Evolutionary conservation across 2,888 invertebrate genomes (phyloP).

Genomic region (Oscheius sp.): DNA sequence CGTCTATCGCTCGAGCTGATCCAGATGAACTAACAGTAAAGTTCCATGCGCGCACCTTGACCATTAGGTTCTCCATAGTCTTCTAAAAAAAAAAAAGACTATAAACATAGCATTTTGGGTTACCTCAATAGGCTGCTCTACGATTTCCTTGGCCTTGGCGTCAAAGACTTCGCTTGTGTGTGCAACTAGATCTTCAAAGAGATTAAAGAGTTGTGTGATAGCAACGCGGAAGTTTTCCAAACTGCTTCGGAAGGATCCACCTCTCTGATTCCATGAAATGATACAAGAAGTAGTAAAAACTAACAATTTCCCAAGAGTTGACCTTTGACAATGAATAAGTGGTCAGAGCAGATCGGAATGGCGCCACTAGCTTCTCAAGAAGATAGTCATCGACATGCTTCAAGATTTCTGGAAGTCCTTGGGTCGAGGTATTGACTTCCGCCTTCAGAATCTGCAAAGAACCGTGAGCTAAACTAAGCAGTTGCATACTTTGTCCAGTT

Average conservation of each 20-base stretch:
- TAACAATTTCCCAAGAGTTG: constrained; percentile 25
- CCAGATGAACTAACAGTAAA: constrained; percentile 11
- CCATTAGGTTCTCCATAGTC: constrained; percentile 40
- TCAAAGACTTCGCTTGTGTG: constrained; percentile 14
- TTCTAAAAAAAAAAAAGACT: constrained; percentile 26
- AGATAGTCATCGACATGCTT: constrained; percentile 1
- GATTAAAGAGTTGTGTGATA: constrained; percentile 13
- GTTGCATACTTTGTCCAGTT: constrained; percentile 26
- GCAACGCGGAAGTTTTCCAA: constrained; percentile 30
- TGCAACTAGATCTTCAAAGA: constrained; percentile 27
- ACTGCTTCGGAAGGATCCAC: constrained; percentile 34
- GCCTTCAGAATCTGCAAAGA: background rate
- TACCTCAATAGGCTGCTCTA: constrained; percentile 30
- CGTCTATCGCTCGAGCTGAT: constrained; percentile 28
- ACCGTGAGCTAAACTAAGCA: background rate
- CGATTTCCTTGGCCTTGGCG: constrained; percentile 19
- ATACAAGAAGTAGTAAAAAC: background rate
- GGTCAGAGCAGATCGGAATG: constrained; percentile 26
- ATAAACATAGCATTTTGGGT: too few relatives aligned
- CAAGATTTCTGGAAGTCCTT: constrained; percentile 2
- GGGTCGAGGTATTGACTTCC: background rate
- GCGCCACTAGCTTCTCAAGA: constrained; percentile 18
- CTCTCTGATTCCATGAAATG: background rate
- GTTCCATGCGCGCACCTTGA: constrained; percentile 42
- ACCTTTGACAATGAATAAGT: constrained; percentile 26